Evolutionary conservation across 2,888 invertebrate species (phyloP).

Genomic region (Drosophila kanekoi): DNA sequence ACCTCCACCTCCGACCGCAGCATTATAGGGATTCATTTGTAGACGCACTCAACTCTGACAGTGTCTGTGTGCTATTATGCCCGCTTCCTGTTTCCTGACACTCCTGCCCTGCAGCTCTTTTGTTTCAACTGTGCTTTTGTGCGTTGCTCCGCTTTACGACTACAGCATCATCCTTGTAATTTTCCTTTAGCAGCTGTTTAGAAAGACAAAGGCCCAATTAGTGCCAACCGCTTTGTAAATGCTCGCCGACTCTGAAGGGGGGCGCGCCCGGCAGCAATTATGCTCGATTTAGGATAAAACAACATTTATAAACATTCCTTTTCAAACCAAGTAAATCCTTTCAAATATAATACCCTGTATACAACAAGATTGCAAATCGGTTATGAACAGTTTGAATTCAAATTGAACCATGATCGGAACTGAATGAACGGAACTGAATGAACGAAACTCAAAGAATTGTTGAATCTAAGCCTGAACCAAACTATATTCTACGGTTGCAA

Average conservation of each 20-base stretch:
- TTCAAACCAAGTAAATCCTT: no score
- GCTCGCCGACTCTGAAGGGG: slow-evolving; percentile 5
- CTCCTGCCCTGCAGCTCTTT: slow-evolving; percentile 33
- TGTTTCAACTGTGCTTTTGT: slow-evolving; percentile 38
- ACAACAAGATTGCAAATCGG: no score
- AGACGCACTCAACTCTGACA: slow-evolving; percentile 27
- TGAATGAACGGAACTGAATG: no score
- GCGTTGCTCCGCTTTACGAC: slow-evolving; percentile 26
- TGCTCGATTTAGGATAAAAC: not conserved
- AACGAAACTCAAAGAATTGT: no score
- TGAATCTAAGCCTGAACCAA: no score
- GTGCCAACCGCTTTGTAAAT: slow-evolving; percentile 16
- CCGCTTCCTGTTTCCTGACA: slow-evolving; percentile 18
- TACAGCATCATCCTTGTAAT: slow-evolving; percentile 44
- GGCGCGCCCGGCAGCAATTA: not conserved
- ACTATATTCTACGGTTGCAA: no score
- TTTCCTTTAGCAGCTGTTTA: slow-evolving; percentile 53
- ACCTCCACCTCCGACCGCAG: slow-evolving; percentile 55
- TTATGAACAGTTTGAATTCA: no score
- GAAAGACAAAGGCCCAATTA: slow-evolving; percentile 47
- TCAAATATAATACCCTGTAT: no score
- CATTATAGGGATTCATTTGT: slow-evolving; percentile 72
- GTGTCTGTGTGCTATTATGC: slow-evolving; percentile 14
- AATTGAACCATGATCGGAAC: no score
- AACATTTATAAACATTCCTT: not conserved